Evolutionary conservation across 2,113 vertebrate species (phyloP).

Genomic region (Corythoichthys haematopterus): DNA sequence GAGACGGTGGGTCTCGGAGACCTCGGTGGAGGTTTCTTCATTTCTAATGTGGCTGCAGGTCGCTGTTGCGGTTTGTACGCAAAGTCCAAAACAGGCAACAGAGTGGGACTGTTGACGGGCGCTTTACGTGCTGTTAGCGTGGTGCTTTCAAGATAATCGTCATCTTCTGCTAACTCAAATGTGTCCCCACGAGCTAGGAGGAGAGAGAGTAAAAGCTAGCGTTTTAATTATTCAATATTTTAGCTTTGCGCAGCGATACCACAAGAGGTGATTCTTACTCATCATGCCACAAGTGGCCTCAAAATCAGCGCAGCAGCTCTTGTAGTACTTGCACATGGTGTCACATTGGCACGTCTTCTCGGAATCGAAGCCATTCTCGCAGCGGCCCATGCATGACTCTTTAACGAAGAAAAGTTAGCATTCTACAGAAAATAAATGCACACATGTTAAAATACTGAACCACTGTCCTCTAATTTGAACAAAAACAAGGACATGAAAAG

Average conservation of each 20-base stretch:
- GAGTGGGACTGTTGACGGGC: not conserved
- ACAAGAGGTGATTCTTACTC: constrained; percentile 66
- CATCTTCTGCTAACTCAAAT: constrained; percentile 83
- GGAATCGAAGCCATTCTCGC: constrained; percentile 76
- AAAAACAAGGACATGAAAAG: not conserved
- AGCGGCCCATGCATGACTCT: constrained; percentile 86
- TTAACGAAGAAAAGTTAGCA: constrained; percentile 9
- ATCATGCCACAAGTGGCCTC: constrained; percentile 67
- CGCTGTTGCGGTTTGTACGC: not conserved
- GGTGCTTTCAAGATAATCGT: constrained; percentile 60
- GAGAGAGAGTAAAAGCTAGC: not conserved
- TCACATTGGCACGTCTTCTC: constrained; percentile 85
- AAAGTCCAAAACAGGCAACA: constrained; percentile 9
- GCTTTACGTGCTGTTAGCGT: not conserved
- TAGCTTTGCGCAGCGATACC: not conserved
- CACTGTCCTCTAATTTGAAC: not conserved
- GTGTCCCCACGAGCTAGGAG: constrained; percentile 84
- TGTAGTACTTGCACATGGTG: constrained; percentile 86
- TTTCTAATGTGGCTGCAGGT: constrained; percentile 18
- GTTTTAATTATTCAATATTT: constrained; percentile 1
- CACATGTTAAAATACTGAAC: not conserved
- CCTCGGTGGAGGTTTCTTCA: constrained; percentile 18
- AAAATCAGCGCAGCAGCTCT: constrained; percentile 89
- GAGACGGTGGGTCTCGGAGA: not conserved
- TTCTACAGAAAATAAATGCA: not conserved